A percentile compares a stretch with the other conserved stretches of the same genome.
Conservation (phyloP, 2,888 invertebrate species). For the Thereva unica region DNA sequence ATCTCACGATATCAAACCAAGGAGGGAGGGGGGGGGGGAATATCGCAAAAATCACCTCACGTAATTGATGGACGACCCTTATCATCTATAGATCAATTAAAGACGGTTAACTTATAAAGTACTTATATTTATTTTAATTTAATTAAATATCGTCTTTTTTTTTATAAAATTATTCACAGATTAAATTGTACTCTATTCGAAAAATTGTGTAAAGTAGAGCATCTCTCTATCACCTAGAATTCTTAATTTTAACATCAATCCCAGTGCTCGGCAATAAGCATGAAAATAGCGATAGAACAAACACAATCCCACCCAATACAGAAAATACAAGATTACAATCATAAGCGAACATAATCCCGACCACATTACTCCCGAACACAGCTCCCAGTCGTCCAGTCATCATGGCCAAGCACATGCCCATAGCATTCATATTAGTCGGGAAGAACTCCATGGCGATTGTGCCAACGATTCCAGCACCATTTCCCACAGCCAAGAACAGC, state of each 20-base stretch:
- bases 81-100: too few relatives aligned
- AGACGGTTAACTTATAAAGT: too few relatives aligned
- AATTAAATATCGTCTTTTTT: too few relatives aligned
- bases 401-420: constrained; percentile 56
- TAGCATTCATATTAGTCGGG: constrained; percentile 62
- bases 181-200: not conserved
- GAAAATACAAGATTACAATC: constrained; percentile 49
- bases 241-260: too few relatives aligned
- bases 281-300: constrained; percentile 43
- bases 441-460: constrained; percentile 65
- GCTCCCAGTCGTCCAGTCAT: constrained; percentile 56
- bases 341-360: constrained; percentile 48
- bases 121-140: too few relatives aligned
- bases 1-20: too few relatives aligned
- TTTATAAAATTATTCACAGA: too few relatives aligned
- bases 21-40: too few relatives aligned
- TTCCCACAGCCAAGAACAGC: constrained; percentile 62
- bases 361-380: constrained; percentile 52
- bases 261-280: constrained; percentile 46
- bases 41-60: too few relatives aligned
- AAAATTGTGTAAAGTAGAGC: too few relatives aligned
- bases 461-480: constrained; percentile 63
- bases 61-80: too few relatives aligned
- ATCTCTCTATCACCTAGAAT: too few relatives aligned
- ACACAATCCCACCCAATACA: constrained; percentile 44